These are phyloP conservation scores for Drosophila santomea DNA, from an alignment of 1,140 invertebrate genomes.

Conservation along the genomic window DNA sequence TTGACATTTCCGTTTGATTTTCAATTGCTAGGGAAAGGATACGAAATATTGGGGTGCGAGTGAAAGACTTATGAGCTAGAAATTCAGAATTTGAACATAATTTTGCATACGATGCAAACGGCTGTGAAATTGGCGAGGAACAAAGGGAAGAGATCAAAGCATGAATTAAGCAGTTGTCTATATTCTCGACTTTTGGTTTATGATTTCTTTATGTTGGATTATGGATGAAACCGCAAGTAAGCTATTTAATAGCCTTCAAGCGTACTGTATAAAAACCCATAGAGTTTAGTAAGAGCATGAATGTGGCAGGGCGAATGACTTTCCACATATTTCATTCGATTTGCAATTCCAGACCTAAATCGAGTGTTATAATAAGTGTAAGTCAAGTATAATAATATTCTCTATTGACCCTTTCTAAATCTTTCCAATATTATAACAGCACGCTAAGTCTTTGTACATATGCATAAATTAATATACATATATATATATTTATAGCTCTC, in stretches of 20 bases:
- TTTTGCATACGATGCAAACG: conserved; percentile 70
- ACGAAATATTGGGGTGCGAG: conserved; percentile 32
- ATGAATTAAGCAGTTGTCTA: conserved; percentile 20
- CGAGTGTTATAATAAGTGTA: conserved; percentile 33
- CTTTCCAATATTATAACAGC: conserved; percentile 25
- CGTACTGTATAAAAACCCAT: conserved; percentile 24
- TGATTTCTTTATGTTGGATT: conserved; percentile 12
- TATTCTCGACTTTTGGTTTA: conserved; percentile 19
- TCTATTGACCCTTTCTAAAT: conserved; percentile 15
- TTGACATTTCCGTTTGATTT: conserved; percentile 8
- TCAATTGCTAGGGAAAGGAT: conserved; percentile 8
- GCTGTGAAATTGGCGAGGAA: conserved; percentile 77
- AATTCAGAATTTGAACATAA: conserved; percentile 59
- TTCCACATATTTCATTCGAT: conserved; percentile 7
- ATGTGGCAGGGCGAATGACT: background rate
- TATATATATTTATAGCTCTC: conserved; percentile 44
- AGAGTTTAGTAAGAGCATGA: conserved; percentile 36
- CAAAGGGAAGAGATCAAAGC: conserved; percentile 17
- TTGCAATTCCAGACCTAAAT: conserved; percentile 13
- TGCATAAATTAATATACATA: conserved; percentile 30
- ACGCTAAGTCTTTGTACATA: conserved; percentile 60
- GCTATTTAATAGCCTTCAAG: conserved; percentile 73
- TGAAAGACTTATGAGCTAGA: conserved; percentile 67
- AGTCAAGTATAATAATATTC: conserved; percentile 29
- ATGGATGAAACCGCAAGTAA: conserved; percentile 24